Evolutionary conservation across 1,140 invertebrate genomes (phyloP).

Genomic region (Calephelis virginiensis): DNA sequence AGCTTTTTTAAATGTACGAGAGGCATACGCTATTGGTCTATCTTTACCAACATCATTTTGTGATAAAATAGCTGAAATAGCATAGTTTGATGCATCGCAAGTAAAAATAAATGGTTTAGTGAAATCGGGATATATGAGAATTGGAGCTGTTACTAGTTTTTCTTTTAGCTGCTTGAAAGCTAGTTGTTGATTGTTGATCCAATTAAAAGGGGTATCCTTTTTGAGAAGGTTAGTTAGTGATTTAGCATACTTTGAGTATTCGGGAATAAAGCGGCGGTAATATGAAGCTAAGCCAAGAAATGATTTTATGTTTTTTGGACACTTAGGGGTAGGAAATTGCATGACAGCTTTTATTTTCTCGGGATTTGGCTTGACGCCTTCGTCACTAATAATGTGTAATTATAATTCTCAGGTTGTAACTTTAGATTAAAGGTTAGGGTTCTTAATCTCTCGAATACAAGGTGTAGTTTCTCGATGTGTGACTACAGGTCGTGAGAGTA

Average conservation of each 20-base stretch:
- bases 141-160: not conserved
- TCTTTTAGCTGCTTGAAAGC: not conserved
- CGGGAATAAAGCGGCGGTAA: not conserved
- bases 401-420: too few species aligned
- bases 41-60: not conserved
- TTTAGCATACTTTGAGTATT: not conserved
- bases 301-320: not conserved
- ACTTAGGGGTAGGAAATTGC: not conserved
- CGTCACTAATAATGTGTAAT: too few species aligned
- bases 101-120: not conserved
- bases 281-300: slow-evolving; percentile 5
- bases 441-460: too few species aligned
- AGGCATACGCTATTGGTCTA: not conserved
- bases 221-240: not conserved
- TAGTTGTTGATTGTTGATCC: not conserved
- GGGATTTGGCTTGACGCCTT: too few species aligned
- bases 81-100: not conserved
- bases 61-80: not conserved
- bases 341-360: not conserved
- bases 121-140: not conserved
- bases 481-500: too few species aligned
- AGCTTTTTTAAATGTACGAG: not conserved
- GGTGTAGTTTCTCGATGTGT: too few species aligned
- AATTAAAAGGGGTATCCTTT: not conserved
- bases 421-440: too few species aligned